These are phyloP conservation scores for Stenodema calcarata DNA, from an alignment of 2,888 invertebrate species.

Conservation along the genomic window DNA sequence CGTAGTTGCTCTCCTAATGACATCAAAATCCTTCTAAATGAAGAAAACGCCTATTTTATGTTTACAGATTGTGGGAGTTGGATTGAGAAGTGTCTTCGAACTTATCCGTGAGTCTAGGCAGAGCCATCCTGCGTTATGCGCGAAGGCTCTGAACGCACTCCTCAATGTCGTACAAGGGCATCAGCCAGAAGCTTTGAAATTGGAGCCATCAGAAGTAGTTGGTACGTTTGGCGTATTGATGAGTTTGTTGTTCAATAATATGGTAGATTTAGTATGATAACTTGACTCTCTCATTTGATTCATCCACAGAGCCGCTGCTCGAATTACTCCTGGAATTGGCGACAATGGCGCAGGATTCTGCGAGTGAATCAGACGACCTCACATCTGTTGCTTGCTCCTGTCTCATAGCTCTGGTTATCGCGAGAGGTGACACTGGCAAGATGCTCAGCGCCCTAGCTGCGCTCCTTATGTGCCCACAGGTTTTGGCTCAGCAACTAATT, in stretches of 20 bases:
- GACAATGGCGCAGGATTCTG: conserved; percentile 65
- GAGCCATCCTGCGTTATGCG: conserved; percentile 84
- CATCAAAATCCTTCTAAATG: no score
- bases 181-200: conserved; percentile 82
- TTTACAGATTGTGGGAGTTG: conserved; percentile 77
- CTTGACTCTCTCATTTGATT: background rate
- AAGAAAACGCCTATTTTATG: no score
- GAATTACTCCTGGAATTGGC: conserved; percentile 83
- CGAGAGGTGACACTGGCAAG: conserved; percentile 90
- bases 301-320: conserved; percentile 73
- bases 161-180: conserved; percentile 91
- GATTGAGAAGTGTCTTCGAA: conserved; percentile 86
- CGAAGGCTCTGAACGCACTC: conserved; percentile 84
- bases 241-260: background rate
- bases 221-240: conserved; percentile 63
- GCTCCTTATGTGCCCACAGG: conserved; percentile 82
- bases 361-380: conserved; percentile 72
- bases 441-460: conserved; percentile 86
- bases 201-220: conserved; percentile 79
- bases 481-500: conserved; percentile 79
- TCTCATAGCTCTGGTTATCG: conserved; percentile 88
- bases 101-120: conserved; percentile 86
- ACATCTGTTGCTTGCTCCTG: conserved; percentile 91
- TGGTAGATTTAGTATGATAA: background rate
- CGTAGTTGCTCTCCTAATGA: no score